Conservation (phyloP, 2,888 invertebrate species). For the Apodemia zela region DNA sequence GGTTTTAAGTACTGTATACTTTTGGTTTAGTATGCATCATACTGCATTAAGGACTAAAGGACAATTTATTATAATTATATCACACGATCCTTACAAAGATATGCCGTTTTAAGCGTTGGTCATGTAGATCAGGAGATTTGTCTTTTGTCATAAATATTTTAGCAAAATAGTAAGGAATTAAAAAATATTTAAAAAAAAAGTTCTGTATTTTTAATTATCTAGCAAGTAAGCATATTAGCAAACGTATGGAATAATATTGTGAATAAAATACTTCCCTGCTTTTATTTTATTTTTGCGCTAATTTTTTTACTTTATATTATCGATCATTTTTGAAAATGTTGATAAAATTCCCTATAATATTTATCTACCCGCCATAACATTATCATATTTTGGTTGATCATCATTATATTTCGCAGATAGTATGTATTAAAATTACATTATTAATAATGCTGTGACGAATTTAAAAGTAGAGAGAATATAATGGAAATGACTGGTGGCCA, state of each 20-base stretch:
- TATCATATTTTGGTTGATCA: too few relatives aligned
- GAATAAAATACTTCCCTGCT: background rate
- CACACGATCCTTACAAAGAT: constrained; percentile 77
- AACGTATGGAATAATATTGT: constrained; percentile 19
- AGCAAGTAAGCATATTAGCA: constrained; percentile 7
- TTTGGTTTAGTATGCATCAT: constrained; percentile 60
- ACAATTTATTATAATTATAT: constrained; percentile 72
- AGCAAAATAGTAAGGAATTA: constrained; percentile 30
- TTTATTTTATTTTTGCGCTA: background rate
- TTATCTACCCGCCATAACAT: too few relatives aligned
- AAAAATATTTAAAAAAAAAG: constrained; percentile 31
- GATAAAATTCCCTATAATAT: too few relatives aligned
- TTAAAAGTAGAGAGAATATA: too few relatives aligned
- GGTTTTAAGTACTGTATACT: constrained; percentile 71
- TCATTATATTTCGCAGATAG: too few relatives aligned
- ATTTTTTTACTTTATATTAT: background rate
- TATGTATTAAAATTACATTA: too few relatives aligned
- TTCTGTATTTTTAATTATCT: constrained; percentile 11
- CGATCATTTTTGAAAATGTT: too few relatives aligned
- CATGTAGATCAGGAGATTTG: constrained; percentile 49
- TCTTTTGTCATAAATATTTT: constrained; percentile 27
- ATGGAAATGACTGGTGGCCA: too few relatives aligned
- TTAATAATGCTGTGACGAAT: too few relatives aligned
- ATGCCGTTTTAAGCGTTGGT: constrained; percentile 78
- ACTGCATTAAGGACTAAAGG: constrained; percentile 58